Percentiles rank a stretch among this genome's conserved stretches.
These are phyloP conservation scores for Pelagia noctiluca DNA, from an alignment of 30 jellyfish, hydroid and myxozoan genomes.

Conservation along the genomic window DNA sequence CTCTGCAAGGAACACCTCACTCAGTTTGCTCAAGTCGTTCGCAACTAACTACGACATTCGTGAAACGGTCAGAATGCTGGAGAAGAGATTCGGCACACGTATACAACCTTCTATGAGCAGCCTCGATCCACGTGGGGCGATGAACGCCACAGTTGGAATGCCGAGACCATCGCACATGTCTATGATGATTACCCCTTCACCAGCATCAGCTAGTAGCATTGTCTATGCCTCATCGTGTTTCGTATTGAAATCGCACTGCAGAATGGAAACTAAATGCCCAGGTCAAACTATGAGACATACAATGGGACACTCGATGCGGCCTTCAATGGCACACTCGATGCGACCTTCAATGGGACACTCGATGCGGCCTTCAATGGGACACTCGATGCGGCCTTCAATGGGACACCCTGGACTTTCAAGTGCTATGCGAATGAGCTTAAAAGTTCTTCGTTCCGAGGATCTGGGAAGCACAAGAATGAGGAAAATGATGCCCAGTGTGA, in stretches of 20 bases:
- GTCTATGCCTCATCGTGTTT: conserved; percentile 2
- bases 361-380: too few species aligned
- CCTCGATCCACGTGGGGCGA: neutral
- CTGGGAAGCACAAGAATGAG: too few species aligned
- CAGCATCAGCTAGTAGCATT: too few species aligned
- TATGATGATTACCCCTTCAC: too few species aligned
- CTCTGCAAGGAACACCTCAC: neutral
- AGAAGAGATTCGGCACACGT: neutral
- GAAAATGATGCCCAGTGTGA: too few species aligned
- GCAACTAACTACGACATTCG: neutral
- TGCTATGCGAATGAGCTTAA: too few species aligned
- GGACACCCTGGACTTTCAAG: too few species aligned
- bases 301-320: conserved; percentile 2
- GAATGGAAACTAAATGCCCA: neutral
- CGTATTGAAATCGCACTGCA: neutral
- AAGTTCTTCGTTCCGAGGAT: too few species aligned
- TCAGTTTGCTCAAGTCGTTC: neutral
- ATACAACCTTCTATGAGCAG: neutral
- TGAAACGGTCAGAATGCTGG: neutral
- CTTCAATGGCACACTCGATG: too few species aligned
- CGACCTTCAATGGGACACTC: too few species aligned
- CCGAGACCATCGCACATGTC: neutral
- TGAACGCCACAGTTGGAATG: neutral
- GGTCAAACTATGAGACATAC: conserved; percentile 49
- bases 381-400: too few species aligned